A percentile compares a stretch with the other conserved stretches of the same genome.
Conservation (phyloP, 1,140 invertebrate genomes). For the Drosophila kohkoa region DNA sequence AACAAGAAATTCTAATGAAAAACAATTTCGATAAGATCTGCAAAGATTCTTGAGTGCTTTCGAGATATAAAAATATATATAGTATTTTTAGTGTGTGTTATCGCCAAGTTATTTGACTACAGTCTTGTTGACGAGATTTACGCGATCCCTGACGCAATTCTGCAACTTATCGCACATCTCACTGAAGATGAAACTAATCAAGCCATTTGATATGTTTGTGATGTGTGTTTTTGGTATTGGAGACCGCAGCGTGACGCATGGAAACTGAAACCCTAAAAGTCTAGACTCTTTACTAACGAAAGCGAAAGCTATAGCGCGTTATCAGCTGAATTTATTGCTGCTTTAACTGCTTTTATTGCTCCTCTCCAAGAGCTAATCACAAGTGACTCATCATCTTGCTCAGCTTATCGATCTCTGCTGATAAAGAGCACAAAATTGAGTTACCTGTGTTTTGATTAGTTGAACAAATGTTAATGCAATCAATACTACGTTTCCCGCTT, state of each 20-base stretch:
- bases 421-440: slow-evolving; percentile 6
- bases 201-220: slow-evolving; percentile 24
- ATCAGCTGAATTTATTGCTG: slow-evolving; percentile 18
- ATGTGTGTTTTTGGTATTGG: slow-evolving; percentile 24
- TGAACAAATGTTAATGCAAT: slow-evolving; percentile 14
- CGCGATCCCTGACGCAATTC: slow-evolving; percentile 2
- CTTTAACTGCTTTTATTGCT: background rate
- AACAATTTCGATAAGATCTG: background rate
- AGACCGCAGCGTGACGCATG: slow-evolving; percentile 66
- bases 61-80: background rate
- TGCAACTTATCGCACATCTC: slow-evolving; percentile 2
- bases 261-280: background rate
- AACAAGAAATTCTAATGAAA: background rate
- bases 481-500: slow-evolving; percentile 15
- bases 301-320: slow-evolving; percentile 32
- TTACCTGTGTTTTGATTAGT: slow-evolving; percentile 16
- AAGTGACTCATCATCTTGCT: background rate
- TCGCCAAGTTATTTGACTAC: background rate
- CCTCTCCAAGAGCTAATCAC: background rate
- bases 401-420: background rate
- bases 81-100: background rate
- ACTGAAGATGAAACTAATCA: slow-evolving; percentile 47
- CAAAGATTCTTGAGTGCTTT: background rate
- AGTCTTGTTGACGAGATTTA: background rate
- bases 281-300: background rate